A percentile compares a stretch with the other conserved stretches of the same genome.
Conservation (phyloP, 2,888 invertebrate species). For the Trissonchulus latispiculum region DNA sequence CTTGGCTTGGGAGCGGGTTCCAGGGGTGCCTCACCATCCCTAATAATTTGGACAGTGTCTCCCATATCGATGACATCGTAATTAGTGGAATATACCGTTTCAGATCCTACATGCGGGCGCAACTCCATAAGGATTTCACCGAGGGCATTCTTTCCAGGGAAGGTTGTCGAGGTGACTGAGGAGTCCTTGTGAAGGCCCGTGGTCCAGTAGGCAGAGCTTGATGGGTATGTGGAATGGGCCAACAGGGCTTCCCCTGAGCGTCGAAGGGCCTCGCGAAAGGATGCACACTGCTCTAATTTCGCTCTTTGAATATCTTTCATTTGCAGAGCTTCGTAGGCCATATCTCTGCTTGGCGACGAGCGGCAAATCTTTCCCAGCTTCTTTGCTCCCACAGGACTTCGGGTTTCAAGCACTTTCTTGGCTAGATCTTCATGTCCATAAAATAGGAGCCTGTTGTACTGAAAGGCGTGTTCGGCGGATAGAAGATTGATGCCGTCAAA, state of each 20-base stretch:
- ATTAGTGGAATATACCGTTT: too few species aligned
- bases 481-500: background rate
- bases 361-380: background rate
- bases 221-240: background rate
- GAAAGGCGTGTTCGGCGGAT: background rate
- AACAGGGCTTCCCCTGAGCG: background rate
- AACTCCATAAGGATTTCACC: too few species aligned
- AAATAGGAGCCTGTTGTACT: background rate
- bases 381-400: background rate
- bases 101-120: too few species aligned
- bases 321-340: background rate
- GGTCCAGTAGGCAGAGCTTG: background rate
- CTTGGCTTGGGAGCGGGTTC: too few species aligned
- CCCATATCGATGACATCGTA: too few species aligned
- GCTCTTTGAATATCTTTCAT: background rate
- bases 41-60: too few species aligned
- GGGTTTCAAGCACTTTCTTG: background rate
- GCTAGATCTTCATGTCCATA: background rate
- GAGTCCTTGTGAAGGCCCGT: background rate
- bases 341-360: background rate
- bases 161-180: too few species aligned
- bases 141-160: too few species aligned
- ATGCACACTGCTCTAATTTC: background rate
- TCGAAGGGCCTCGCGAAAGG: background rate
- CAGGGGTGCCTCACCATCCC: too few species aligned